Conservation (phyloP, 53 echinoderm and acorn worm species). For the Actinopyga echinites region DNA sequence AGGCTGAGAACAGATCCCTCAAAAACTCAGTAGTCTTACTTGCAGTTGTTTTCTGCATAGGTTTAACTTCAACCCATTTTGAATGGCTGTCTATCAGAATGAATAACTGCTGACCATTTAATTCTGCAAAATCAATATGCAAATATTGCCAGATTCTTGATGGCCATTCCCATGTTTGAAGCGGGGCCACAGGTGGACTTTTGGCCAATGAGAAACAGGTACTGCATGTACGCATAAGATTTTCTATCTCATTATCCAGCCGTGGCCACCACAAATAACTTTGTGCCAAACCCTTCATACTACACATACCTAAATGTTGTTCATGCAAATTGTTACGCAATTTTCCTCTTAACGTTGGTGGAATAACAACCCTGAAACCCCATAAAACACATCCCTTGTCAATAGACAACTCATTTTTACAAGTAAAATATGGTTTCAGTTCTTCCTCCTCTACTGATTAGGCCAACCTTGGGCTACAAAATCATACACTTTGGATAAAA, state of each 20-base stretch:
- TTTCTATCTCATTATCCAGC: slow-evolving; percentile 43
- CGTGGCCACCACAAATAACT: slow-evolving; percentile 60
- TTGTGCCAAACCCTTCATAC: slow-evolving; percentile 31
- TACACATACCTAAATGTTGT: slow-evolving; percentile 48
- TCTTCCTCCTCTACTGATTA: not conserved
- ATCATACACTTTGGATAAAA: slow-evolving; percentile 38
- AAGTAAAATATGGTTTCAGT: not conserved
- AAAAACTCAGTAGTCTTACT: slow-evolving; percentile 38
- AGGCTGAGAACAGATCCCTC: slow-evolving; percentile 52
- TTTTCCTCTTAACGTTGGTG: not conserved
- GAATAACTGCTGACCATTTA: slow-evolving; percentile 14
- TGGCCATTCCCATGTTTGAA: slow-evolving; percentile 59
- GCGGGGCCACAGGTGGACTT: not conserved
- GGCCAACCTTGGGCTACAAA: slow-evolving; percentile 10
- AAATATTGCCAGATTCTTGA: slow-evolving; percentile 37
- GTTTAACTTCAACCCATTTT: slow-evolving; percentile 45
- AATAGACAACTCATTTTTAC: slow-evolving; percentile 32
- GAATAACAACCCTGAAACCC: slow-evolving; percentile 40
- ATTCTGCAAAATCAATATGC: slow-evolving; percentile 56
- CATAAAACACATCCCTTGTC: slow-evolving; percentile 43
- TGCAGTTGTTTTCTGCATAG: slow-evolving; percentile 9
- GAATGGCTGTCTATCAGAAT: slow-evolving; percentile 33
- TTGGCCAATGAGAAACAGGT: not conserved
- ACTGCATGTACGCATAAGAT: not conserved
- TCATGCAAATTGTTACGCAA: slow-evolving; percentile 18